A percentile compares a stretch with the other conserved stretches of the same genome.
Evolutionary conservation across 1,140 invertebrate species (phyloP).

Genomic region (Penaeus japonicus): DNA sequence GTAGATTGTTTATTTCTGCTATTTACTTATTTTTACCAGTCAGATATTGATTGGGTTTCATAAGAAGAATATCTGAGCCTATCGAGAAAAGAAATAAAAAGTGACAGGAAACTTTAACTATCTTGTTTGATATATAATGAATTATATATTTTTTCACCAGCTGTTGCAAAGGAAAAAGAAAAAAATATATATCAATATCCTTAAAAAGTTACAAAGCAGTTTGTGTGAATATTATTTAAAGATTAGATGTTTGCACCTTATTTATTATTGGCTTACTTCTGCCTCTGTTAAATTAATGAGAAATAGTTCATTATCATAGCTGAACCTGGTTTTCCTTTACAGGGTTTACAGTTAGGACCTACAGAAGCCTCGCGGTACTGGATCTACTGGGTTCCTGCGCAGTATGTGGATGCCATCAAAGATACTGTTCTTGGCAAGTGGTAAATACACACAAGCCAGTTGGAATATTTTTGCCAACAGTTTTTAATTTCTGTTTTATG

Average conservation of each 20-base stretch:
- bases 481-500: not conserved
- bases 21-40: no score
- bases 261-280: not conserved
- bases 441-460: slow-evolving; percentile 67
- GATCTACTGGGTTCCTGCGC: slow-evolving; percentile 94
- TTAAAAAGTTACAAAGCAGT: no score
- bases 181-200: no score
- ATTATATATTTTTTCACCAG: no score
- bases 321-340: slow-evolving; percentile 59
- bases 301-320: slow-evolving; percentile 92
- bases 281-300: slow-evolving; percentile 74
- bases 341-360: slow-evolving; percentile 85
- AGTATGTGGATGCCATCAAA: slow-evolving; percentile 91
- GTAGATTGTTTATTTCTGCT: no score
- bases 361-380: slow-evolving; percentile 90
- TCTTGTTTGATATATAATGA: no score
- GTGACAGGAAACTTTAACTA: no score
- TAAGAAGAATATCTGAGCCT: no score
- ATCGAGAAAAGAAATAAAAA: no score
- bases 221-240: not conserved
- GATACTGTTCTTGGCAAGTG: slow-evolving; percentile 88
- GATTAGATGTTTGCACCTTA: not conserved
- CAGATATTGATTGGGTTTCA: no score
- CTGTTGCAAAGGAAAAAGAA: no score
- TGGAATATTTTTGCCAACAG: not conserved